Base-by-base conservation (phyloP, 1,140 invertebrate species). In the Hormaphis cornu region DNA sequence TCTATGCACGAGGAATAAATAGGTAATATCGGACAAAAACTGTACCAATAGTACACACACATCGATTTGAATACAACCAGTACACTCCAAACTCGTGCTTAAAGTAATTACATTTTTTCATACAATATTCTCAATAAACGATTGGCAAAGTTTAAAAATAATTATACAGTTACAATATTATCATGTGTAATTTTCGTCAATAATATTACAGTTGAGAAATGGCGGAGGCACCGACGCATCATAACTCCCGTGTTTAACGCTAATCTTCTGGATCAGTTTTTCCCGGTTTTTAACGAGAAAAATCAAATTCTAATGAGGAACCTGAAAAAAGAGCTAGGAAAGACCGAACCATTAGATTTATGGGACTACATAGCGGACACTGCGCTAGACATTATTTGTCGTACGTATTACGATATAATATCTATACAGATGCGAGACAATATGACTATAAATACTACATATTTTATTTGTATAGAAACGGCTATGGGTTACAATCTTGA, bases 191-290 rank as follows among this genome's bases (percentile, higher is more conserved):
- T n/a, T n/a, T n/a, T n/a, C n/a, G n/a, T n/a, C n/a, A n/a, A n/a
- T 3, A 24, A 24, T 12, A 14, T 33, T 71, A 18, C 37, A 73
- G 73, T 73, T 61, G 72, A 74, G 24, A 73, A 73, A 70, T 90
- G 88, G 87, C 80, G 79, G 66, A 75, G 73, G 1, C 81, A 88
- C 82, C 73, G 74, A 80, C 83, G 82, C 77, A 79, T 89, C 59
- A 75, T 90, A 22, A 91, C 89, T 0, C 89, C 89, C 12, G 85
- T 89, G 0, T 92, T 91, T 75, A 89, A 92, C 75, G 90, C 90
- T 74, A 85, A 86, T 70, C 89, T 91, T 28, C 76, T 92, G 20
- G 84, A 90, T 71, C 84, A 87, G 69, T 92, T 91, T 74, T 72
- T 90, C 1, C 82, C 84, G 1, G 82, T 90, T 1, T 90, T 94